Conservation (phyloP, 2,888 invertebrate species). For the Gerris lacustris region DNA sequence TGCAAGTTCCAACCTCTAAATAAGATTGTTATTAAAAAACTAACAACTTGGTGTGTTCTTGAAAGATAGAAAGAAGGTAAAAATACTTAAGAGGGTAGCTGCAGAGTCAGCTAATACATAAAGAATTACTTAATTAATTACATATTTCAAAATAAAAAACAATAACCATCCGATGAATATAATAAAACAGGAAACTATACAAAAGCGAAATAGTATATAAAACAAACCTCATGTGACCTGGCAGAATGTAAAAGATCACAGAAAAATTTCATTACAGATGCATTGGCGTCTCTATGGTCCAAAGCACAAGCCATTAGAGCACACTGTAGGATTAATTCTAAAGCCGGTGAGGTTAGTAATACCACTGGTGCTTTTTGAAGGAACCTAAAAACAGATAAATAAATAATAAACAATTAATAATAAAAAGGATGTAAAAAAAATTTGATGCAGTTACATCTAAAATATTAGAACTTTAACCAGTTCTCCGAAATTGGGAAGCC, state of each 20-base stretch:
- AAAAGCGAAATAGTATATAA: too few species aligned
- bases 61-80: too few species aligned
- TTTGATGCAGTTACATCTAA: conserved; percentile 27
- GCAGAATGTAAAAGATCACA: conserved; percentile 41
- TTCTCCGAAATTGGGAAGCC: neutral
- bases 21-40: too few species aligned
- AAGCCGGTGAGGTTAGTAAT: conserved; percentile 64
- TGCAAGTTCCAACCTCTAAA: too few species aligned
- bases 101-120: too few species aligned
- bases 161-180: too few species aligned
- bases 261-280: conserved; percentile 78
- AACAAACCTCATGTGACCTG: conserved; percentile 40
- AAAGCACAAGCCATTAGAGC: conserved; percentile 68
- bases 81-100: too few species aligned
- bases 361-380: conserved; percentile 73
- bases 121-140: too few species aligned
- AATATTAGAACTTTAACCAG: neutral
- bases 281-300: conserved; percentile 91
- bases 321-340: conserved; percentile 66
- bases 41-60: too few species aligned
- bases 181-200: too few species aligned
- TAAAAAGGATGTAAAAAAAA: conserved; percentile 20
- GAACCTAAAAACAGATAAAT: conserved; percentile 45
- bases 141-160: too few species aligned
- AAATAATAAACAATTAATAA: too few species aligned